phyloP scores from a whole-genome alignment of 2,113 vertebrate species.

The Ochotona princeps region DNA sequence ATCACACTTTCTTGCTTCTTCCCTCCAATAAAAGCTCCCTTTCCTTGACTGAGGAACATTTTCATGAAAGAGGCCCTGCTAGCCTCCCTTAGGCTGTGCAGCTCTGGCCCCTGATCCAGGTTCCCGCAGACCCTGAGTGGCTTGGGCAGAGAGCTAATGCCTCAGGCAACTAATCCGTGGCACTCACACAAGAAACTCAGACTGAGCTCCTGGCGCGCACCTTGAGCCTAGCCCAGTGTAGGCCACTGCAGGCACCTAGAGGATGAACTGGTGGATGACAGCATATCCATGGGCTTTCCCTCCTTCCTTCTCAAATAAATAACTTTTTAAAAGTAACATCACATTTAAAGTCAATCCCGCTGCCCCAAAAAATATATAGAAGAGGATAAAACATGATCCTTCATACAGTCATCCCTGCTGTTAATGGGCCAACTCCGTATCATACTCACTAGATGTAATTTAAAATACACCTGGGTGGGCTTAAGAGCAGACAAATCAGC shows the following conservation, averaged over 20 bases:
- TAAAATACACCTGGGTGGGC: background rate
- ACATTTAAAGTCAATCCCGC: background rate
- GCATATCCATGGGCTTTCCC: too few species aligned
- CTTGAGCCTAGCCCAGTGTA: too few species aligned
- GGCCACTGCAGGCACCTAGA: too few species aligned
- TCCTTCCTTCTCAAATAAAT: too few species aligned
- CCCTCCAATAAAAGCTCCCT: background rate
- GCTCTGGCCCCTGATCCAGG: too few species aligned
- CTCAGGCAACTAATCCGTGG: too few species aligned
- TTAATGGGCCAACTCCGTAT: background rate
- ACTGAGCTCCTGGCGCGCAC: too few species aligned
- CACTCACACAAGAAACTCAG: too few species aligned
- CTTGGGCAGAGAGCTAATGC: too few species aligned
- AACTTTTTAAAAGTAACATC: background rate
- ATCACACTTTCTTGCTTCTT: background rate
- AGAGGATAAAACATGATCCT: conserved; percentile 27
- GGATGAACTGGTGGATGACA: too few species aligned
- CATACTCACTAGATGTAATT: conserved; percentile 7
- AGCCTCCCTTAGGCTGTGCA: too few species aligned
- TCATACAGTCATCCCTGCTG: background rate
- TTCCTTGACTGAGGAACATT: background rate
- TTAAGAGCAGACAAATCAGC: conserved; percentile 26
- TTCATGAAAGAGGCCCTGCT: background rate
- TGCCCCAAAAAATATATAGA: background rate
- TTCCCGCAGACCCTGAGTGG: too few species aligned